phyloP scores from a whole-genome alignment of 2,888 invertebrate genomes.

The Tenthredo livida region DNA sequence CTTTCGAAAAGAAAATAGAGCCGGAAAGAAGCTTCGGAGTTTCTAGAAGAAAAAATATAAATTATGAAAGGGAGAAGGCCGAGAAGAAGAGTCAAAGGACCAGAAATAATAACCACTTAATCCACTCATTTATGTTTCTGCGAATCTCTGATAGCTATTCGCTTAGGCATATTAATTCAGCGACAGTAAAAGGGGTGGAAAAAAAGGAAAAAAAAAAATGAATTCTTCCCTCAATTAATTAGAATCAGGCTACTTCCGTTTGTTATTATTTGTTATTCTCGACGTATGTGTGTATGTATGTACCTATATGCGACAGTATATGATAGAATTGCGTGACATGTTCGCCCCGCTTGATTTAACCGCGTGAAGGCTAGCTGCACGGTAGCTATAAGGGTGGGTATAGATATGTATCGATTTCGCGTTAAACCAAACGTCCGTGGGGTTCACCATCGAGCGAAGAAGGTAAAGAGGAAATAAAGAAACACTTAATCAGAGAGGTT shows the following conservation, averaged over 20 bases:
- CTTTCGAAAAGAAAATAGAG: conserved; percentile 3
- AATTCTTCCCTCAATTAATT: not conserved
- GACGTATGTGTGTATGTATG: not conserved
- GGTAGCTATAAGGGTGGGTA: too few relatives aligned
- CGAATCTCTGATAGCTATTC: not conserved
- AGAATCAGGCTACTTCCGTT: not conserved
- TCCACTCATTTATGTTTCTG: not conserved
- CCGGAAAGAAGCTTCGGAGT: not conserved
- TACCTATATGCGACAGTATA: not conserved
- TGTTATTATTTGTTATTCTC: not conserved
- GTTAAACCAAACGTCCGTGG: conserved; percentile 31
- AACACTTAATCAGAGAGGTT: conserved; percentile 47
- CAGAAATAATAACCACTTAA: not conserved
- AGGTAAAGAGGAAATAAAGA: conserved; percentile 47
- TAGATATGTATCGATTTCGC: conserved; percentile 44
- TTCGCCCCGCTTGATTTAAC: not conserved
- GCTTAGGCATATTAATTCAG: not conserved
- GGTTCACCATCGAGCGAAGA: conserved; percentile 12
- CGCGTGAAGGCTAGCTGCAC: not conserved
- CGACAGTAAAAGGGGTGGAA: not conserved
- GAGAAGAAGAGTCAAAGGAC: not conserved
- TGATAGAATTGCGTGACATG: not conserved
- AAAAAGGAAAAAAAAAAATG: not conserved
- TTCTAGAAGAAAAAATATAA: not conserved
- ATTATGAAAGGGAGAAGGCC: not conserved